Evolutionary conservation across 1,140 invertebrate genomes (phyloP).

Genomic region (Aphaenogaster floridana): DNA sequence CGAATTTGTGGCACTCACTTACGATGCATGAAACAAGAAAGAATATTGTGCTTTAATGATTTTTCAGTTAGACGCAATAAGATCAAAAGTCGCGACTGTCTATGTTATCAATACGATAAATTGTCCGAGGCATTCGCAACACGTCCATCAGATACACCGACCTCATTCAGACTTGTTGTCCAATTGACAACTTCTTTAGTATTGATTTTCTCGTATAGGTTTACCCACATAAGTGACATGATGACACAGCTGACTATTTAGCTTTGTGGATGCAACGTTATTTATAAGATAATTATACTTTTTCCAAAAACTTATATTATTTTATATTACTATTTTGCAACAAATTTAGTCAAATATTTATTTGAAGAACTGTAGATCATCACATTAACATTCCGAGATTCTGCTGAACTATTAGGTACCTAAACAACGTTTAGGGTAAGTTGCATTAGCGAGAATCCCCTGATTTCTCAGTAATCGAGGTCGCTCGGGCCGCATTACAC

Average conservation of each 20-base stretch:
- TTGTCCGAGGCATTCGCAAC: background rate
- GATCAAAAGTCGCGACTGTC: background rate
- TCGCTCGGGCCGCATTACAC: conserved; percentile 44
- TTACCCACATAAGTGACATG: background rate
- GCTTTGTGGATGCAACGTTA: background rate
- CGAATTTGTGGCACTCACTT: background rate
- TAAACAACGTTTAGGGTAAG: background rate
- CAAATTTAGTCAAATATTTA: background rate
- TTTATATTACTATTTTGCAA: background rate
- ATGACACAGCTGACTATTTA: background rate
- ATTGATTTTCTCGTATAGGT: conserved; percentile 11
- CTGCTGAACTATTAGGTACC: background rate
- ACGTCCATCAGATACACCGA: background rate
- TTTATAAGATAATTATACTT: background rate
- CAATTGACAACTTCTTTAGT: conserved; percentile 18
- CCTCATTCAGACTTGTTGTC: background rate
- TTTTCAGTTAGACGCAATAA: background rate
- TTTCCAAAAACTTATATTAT: background rate
- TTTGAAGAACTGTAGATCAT: background rate
- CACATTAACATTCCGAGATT: background rate
- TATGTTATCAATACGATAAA: conserved; percentile 2
- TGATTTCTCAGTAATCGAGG: conserved; percentile 69
- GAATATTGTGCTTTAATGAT: background rate
- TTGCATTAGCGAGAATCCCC: conserved; percentile 52
- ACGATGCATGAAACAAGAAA: background rate